phyloP scores from a whole-genome alignment of 1,140 invertebrate species.

The Zeugodacus cucurbitae region DNA sequence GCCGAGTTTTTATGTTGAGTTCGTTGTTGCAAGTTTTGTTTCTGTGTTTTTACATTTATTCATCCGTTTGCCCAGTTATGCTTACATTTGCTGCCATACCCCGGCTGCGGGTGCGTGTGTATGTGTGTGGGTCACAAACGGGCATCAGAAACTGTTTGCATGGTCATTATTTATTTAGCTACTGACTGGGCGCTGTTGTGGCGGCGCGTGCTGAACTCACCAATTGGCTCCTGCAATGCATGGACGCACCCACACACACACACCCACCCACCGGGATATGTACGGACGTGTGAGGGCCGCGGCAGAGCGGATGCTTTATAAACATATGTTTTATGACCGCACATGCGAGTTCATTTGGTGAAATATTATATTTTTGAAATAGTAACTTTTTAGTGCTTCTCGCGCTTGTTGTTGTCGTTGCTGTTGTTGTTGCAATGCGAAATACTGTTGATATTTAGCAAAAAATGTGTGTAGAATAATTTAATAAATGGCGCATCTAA shows the following conservation, averaged over 20 bases:
- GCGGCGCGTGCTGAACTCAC: background rate
- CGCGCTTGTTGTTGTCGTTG: background rate
- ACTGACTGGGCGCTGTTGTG: conserved; percentile 1
- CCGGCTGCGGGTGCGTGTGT: background rate
- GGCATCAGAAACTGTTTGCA: conserved; percentile 34
- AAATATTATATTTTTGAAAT: background rate
- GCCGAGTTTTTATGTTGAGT: background rate
- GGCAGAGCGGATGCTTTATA: background rate
- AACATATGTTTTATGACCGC: conserved; percentile 21
- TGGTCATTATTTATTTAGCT: conserved; percentile 28
- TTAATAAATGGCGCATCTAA: background rate
- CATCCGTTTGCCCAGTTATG: background rate
- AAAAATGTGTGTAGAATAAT: background rate
- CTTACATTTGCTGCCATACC: background rate
- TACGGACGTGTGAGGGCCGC: background rate
- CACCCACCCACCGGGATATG: no score
- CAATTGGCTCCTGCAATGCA: background rate
- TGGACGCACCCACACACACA: background rate
- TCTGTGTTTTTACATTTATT: background rate
- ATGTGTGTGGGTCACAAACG: background rate
- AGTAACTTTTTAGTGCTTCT: background rate
- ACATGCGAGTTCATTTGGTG: background rate
- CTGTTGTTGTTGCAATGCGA: background rate
- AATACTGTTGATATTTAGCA: background rate
- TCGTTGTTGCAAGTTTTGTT: background rate